A percentile compares a stretch with the other conserved stretches of the same genome.
Conservation (phyloP, 1,140 invertebrate species). For the Sarcophaga bullata region DNA sequence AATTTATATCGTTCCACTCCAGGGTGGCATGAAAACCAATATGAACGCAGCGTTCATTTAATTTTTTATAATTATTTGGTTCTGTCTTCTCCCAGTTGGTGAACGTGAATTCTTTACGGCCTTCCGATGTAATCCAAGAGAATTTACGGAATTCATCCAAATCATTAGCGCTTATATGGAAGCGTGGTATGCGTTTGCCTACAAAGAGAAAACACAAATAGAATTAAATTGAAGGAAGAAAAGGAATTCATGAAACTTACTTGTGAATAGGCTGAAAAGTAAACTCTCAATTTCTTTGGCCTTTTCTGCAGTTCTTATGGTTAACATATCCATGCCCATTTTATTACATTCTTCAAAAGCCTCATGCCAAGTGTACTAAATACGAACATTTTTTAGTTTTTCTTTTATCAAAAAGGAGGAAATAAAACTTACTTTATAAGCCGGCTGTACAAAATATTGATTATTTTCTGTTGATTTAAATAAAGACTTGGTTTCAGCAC, state of each 20-base stretch:
- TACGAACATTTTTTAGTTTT: not conserved
- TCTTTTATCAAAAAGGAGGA: not conserved
- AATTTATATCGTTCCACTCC: slow-evolving; percentile 23
- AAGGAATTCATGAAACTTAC: not conserved
- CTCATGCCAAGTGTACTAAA: not conserved
- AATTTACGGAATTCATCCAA: slow-evolving; percentile 17
- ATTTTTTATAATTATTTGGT: slow-evolving; percentile 24
- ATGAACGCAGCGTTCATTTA: slow-evolving; percentile 28
- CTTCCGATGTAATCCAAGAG: not conserved
- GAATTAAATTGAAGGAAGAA: not conserved
- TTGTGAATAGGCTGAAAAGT: not conserved
- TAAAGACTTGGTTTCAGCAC: not conserved
- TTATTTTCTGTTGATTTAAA: not conserved
- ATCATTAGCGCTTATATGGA: slow-evolving; percentile 19
- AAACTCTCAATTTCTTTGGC: not conserved
- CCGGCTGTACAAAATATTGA: slow-evolving; percentile 21
- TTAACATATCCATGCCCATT: not conserved
- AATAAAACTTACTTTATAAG: not conserved
- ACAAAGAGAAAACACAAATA: not conserved
- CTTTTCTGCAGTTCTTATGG: not conserved
- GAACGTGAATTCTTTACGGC: not conserved
- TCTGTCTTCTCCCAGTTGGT: not conserved
- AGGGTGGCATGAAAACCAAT: slow-evolving; percentile 7
- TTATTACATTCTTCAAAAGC: slow-evolving; percentile 6
- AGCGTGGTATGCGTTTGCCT: not conserved